A percentile compares a stretch with the other conserved stretches of the same genome.
phyloP scores from a whole-genome alignment of 37 sponge, comb jelly and placozoan species.

The Spongilla lacustris region DNA sequence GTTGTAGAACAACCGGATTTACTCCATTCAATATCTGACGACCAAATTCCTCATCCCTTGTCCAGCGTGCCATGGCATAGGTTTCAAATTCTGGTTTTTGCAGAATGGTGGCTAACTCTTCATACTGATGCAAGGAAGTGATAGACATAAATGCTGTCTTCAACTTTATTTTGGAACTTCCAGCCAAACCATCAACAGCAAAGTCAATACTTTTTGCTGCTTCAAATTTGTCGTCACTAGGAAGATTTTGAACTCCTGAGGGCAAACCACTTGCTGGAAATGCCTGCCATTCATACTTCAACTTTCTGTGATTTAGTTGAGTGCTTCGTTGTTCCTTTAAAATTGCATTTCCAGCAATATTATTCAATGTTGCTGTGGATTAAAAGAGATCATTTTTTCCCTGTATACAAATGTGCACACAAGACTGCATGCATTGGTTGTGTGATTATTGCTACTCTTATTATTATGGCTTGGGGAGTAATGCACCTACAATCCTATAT shows the following conservation, averaged over 20 bases:
- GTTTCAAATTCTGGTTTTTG: neutral
- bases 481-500: too few relatives aligned
- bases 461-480: too few relatives aligned
- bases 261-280: slow-evolving; percentile 5
- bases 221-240: slow-evolving; percentile 43
- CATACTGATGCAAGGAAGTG: neutral
- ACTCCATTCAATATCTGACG: slow-evolving; percentile 68
- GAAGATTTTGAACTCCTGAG: slow-evolving; percentile 3
- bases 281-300: slow-evolving; percentile 26
- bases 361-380: slow-evolving; percentile 22
- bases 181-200: neutral
- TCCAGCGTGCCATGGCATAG: slow-evolving; percentile 41
- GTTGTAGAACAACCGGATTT: slow-evolving; percentile 33
- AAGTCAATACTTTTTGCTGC: slow-evolving; percentile 18
- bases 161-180: neutral
- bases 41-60: slow-evolving; percentile 62
- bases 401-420: too few relatives aligned
- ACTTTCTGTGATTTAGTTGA: slow-evolving; percentile 2
- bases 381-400: too few relatives aligned
- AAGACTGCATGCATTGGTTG: too few relatives aligned
- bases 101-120: neutral
- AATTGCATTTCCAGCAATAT: neutral
- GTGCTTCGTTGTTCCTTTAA: slow-evolving; percentile 2
- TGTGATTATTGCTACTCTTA: too few relatives aligned
- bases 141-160: neutral